Evolutionary conservation across 2,797 vertebrate genomes (phyloP).

Genomic region (Acanthiza pusilla): DNA sequence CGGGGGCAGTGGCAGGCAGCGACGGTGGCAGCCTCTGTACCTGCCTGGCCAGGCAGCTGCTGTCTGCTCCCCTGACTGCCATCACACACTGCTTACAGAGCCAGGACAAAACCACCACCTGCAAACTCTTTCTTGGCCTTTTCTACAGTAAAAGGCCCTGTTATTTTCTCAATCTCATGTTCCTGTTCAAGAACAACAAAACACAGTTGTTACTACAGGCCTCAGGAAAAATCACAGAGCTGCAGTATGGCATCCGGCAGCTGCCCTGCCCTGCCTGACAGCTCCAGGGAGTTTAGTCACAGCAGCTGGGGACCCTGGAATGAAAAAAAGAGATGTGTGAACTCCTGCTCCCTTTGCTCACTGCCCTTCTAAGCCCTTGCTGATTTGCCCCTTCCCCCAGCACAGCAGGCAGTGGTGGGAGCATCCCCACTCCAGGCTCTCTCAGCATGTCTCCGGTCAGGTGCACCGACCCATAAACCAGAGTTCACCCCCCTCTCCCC

Average conservation of each 20-base stretch:
- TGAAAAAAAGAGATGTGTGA: background rate
- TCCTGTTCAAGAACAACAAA: slow-evolving; percentile 71
- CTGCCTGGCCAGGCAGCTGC: background rate
- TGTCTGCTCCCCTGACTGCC: background rate
- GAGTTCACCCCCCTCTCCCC: background rate
- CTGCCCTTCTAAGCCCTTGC: background rate
- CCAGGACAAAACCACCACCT: slow-evolving; percentile 60
- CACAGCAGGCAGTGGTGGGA: background rate
- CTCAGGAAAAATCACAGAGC: background rate
- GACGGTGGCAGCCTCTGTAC: background rate
- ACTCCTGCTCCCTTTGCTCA: background rate
- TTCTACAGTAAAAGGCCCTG: slow-evolving; percentile 86
- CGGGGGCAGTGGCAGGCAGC: fast-evolving
- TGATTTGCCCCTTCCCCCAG: background rate
- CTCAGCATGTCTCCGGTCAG: background rate
- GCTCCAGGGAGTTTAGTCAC: background rate
- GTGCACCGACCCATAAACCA: background rate
- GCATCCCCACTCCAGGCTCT: background rate
- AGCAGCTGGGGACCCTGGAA: background rate
- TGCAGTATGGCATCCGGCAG: background rate
- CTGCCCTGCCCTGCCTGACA: background rate
- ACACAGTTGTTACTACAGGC: background rate
- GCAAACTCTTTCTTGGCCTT: slow-evolving; percentile 91
- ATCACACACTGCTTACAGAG: slow-evolving; percentile 24
- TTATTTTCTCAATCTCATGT: slow-evolving; percentile 89